Evolutionary conservation across 2,113 vertebrate species (phyloP).

Genomic region (Reinhardtius hippoglossoides): DNA sequence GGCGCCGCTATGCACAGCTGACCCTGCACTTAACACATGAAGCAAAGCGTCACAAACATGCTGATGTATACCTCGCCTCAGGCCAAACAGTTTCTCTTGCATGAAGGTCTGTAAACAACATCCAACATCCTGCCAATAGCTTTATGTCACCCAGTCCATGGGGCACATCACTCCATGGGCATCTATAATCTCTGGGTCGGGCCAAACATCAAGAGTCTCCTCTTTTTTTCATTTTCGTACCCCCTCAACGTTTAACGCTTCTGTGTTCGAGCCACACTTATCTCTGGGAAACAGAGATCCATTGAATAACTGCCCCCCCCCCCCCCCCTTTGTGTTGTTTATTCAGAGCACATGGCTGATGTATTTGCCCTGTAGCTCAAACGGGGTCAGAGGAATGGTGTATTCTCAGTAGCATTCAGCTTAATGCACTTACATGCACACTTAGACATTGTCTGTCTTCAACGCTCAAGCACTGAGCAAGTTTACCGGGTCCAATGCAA

Average conservation of each 20-base stretch:
- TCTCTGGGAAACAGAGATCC: constrained; percentile 59
- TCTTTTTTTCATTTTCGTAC: background rate
- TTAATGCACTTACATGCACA: constrained; percentile 32
- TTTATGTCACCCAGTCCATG: constrained; percentile 50
- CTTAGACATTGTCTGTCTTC: constrained; percentile 26
- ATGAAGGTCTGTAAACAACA: constrained; percentile 61
- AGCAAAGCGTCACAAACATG: constrained; percentile 53
- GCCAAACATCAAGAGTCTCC: constrained; percentile 37
- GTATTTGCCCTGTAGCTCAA: constrained; percentile 60
- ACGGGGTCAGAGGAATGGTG: constrained; percentile 44
- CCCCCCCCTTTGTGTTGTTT: constrained; percentile 49
- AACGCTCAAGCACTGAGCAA: constrained; percentile 18
- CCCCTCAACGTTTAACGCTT: constrained; percentile 16
- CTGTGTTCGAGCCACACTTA: constrained; percentile 52
- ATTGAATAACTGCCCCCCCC: constrained; percentile 25
- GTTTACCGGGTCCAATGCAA: constrained; percentile 9
- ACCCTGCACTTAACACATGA: constrained; percentile 40
- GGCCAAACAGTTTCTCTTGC: constrained; percentile 41
- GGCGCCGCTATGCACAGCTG: constrained; percentile 26
- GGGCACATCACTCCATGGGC: constrained; percentile 33
- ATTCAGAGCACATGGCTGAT: constrained; percentile 50
- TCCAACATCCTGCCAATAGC: constrained; percentile 55
- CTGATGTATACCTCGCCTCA: constrained; percentile 46
- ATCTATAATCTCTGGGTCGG: constrained; percentile 52
- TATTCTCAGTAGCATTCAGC: constrained; percentile 21